Evolutionary conservation across 2,113 vertebrate genomes (phyloP), one percentile per base, ranked within the genome.

Genomic region (Phoenicopterus ruber): DNA sequence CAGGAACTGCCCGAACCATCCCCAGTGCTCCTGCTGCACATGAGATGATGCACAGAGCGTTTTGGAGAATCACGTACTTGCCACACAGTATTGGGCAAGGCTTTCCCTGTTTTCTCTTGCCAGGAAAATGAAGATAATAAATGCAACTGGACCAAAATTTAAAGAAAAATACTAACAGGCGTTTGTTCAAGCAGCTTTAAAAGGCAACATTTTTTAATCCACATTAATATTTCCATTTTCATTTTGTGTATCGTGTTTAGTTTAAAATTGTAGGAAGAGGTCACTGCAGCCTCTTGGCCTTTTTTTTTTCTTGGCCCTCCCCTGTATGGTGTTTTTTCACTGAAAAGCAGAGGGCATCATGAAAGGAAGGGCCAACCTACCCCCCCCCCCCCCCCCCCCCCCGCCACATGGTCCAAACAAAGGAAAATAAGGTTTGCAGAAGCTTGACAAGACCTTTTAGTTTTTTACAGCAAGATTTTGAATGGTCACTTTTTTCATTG

Each of bases 341-440:
- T 58, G 38, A 38, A 31, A 69, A 69, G 7, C 34, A 21, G 26
- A 40, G 6, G 8, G 9, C 13, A 28, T 54, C 2, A 0, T 24
- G 70, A 86, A 86, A 86, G 36, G 34, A 86, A 62, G 10, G 12
- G 19, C 31, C 24, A 76, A 4, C 22, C 9, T 57, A 31, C 28
- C 29, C 20, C 2, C 9, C 2, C 26, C 21, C 21, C 5, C 6
- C 28, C 28, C 29, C 20, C 2, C 9, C 2, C 26, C 21, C 21
- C 5, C 6, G 1, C 28, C 12, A 16, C 18, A 8, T 6, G 17
- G 25, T 38, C 57, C n/a, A 21, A 20, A 49, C 31, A 62, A 50
- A 57, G 44, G 29, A 47, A 72, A 86, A 11, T 3, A 54, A 58
- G 5, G 13, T 14, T 66, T 54, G 46, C 46, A 78, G 81, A 84